Conservation (phyloP, 2,888 invertebrate genomes). For the Chelonus formosanus region DNA sequence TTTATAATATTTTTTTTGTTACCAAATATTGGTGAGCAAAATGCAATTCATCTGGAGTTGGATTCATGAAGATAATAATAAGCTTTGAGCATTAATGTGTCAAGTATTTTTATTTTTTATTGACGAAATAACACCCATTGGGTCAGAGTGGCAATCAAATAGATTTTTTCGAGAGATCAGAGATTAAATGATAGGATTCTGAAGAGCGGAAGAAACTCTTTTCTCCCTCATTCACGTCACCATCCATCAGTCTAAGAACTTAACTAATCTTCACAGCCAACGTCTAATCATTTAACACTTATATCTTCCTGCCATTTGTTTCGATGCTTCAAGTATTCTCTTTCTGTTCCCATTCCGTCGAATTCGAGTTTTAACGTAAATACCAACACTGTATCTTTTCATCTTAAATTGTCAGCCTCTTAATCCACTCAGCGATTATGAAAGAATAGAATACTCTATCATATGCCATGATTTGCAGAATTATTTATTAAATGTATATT, state of each 20-base stretch:
- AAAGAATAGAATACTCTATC: background rate
- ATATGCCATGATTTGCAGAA: background rate
- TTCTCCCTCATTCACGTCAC: conserved; percentile 27
- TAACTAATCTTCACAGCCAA: conserved; percentile 36
- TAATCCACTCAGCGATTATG: conserved; percentile 1
- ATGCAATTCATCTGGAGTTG: too few species aligned
- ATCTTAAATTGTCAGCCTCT: conserved; percentile 5
- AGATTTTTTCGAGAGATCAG: too few species aligned
- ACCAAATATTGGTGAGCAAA: too few species aligned
- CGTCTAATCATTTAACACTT: conserved; percentile 42
- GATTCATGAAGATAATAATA: too few species aligned
- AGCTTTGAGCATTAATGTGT: background rate
- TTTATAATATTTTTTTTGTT: too few species aligned
- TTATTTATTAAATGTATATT: conserved; percentile 12
- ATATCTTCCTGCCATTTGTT: conserved; percentile 39
- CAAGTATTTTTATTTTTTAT: background rate
- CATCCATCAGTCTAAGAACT: conserved; percentile 39
- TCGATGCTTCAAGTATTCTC: conserved; percentile 31
- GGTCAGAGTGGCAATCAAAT: too few species aligned
- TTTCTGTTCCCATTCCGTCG: background rate
- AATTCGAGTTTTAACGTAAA: conserved; percentile 1
- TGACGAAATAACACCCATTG: too few species aligned
- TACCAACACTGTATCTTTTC: conserved; percentile 12
- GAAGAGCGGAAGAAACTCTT: conserved; percentile 14
- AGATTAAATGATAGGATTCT: conserved; percentile 1